Evolutionary conservation across 2,797 vertebrate genomes (phyloP).

Genomic region (Setipinna tenuifilis): DNA sequence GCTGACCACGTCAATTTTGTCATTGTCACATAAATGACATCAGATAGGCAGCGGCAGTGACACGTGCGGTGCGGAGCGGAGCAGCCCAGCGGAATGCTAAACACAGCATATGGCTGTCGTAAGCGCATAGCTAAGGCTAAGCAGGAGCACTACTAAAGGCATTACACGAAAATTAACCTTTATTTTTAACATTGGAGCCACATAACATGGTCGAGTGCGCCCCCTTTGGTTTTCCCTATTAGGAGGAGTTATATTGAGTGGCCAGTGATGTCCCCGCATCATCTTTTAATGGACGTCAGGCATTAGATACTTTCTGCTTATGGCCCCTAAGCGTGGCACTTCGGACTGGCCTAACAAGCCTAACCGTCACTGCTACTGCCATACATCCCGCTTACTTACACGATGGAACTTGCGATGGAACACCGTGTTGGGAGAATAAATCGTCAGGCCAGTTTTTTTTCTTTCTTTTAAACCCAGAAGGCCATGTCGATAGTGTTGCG

Average conservation of each 20-base stretch:
- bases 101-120: neutral
- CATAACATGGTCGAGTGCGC: slow-evolving; percentile 23
- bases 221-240: slow-evolving; percentile 29
- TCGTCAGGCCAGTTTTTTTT: slow-evolving; percentile 42
- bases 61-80: no score
- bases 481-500: slow-evolving; percentile 43
- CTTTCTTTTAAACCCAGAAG: slow-evolving; percentile 32
- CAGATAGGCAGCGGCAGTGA: neutral
- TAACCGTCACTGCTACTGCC: slow-evolving; percentile 32
- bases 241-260: slow-evolving; percentile 37
- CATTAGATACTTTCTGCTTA: slow-evolving; percentile 37
- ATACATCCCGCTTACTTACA: slow-evolving; percentile 43
- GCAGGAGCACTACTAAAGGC: slow-evolving; percentile 32
- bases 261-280: slow-evolving; percentile 34
- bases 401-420: slow-evolving; percentile 29
- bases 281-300: slow-evolving; percentile 37
- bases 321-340: slow-evolving; percentile 30
- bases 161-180: slow-evolving; percentile 44
- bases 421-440: slow-evolving; percentile 39
- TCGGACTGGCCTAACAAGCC: slow-evolving; percentile 33
- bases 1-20: slow-evolving; percentile 49
- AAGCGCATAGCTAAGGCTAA: neutral
- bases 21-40: slow-evolving; percentile 55
- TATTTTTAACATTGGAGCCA: slow-evolving; percentile 43
- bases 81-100: neutral